Evolutionary conservation across 2,888 invertebrate genomes (phyloP).

Genomic region (Eristalis tenax): DNA sequence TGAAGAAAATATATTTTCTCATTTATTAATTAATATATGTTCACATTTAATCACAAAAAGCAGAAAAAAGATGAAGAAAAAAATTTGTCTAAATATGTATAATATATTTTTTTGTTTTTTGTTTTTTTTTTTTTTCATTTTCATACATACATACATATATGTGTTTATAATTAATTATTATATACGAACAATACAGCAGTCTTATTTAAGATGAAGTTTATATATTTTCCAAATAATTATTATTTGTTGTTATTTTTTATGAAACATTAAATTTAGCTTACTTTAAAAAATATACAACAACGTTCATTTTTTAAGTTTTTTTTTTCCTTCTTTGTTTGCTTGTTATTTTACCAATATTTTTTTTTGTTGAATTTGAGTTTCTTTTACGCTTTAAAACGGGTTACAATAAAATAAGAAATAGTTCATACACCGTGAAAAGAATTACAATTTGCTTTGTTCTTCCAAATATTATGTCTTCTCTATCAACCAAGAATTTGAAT

Average conservation of each 20-base stretch:
- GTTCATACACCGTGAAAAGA: conserved; percentile 31
- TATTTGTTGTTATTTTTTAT: conserved; percentile 69
- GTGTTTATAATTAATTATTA: conserved; percentile 78
- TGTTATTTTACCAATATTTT: conserved; percentile 10
- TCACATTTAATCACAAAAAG: conserved; percentile 72
- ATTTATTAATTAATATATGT: conserved; percentile 69
- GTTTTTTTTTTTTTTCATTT: conserved; percentile 58
- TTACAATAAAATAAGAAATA: conserved; percentile 9
- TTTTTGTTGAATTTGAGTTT: neutral
- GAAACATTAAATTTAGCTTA: conserved; percentile 72
- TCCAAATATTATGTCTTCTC: neutral
- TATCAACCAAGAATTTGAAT: neutral
- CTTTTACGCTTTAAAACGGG: neutral
- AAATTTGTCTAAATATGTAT: conserved; percentile 70
- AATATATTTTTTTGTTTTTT: conserved; percentile 63
- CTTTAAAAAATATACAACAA: conserved; percentile 71
- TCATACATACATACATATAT: conserved; percentile 73
- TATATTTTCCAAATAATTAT: conserved; percentile 75
- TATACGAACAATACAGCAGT: conserved; percentile 82
- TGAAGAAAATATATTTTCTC: conserved; percentile 71
- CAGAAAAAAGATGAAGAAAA: conserved; percentile 70
- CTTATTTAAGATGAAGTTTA: conserved; percentile 80
- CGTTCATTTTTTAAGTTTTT: conserved; percentile 41
- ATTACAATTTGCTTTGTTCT: conserved; percentile 7
- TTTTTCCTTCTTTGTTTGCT: conserved; percentile 47